phyloP scores from a whole-genome alignment of 2,113 vertebrate species.

The Mobula birostris region DNA sequence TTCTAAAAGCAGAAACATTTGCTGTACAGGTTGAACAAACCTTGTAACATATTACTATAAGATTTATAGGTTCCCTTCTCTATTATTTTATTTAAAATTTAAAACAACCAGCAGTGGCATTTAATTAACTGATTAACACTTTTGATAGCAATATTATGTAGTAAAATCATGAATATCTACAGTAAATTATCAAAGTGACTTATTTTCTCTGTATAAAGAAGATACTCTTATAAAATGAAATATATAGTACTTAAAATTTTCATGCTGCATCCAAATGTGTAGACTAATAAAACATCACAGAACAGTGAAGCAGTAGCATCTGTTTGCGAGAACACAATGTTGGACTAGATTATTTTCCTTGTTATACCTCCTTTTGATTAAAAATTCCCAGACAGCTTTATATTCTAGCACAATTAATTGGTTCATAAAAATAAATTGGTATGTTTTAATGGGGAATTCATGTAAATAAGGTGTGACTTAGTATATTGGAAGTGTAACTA shows the following conservation, averaged over 20 bases:
- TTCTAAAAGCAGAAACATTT: neutral
- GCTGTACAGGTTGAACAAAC: neutral
- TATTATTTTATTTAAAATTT: neutral
- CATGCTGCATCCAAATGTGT: neutral
- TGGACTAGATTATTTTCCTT: neutral
- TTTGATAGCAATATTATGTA: neutral
- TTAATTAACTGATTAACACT: neutral
- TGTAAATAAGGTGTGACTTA: neutral
- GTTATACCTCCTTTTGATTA: neutral
- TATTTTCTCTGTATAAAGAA: neutral
- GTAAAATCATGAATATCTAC: neutral
- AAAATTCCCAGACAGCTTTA: neutral
- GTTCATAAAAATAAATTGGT: constrained; percentile 1
- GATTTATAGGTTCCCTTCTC: neutral
- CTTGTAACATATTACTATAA: neutral
- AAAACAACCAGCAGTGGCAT: too few relatives aligned
- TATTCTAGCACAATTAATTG: neutral
- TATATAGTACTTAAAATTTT: neutral
- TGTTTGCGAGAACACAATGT: neutral
- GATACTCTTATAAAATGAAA: neutral
- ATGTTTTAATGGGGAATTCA: neutral
- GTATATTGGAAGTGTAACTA: neutral
- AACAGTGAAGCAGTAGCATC: neutral
- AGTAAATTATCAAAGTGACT: neutral
- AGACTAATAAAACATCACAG: too few relatives aligned